A percentile compares a stretch with the other conserved stretches of the same genome.
Evolutionary conservation across 1,140 invertebrate genomes (phyloP).

Genomic region (Trinorchestia longiramus): DNA sequence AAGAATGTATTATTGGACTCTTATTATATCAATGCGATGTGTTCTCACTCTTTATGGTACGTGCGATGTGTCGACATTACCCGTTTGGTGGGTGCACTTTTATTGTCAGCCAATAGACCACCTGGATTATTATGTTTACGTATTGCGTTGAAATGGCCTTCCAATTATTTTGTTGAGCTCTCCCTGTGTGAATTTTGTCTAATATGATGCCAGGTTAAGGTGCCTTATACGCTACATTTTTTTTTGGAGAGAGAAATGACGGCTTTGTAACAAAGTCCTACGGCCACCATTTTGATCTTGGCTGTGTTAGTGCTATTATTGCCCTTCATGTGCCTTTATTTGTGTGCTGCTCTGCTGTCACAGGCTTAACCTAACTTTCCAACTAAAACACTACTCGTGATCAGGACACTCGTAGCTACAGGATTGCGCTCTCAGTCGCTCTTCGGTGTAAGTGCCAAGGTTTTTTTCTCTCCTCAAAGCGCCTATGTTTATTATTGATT

Average conservation of each 20-base stretch:
- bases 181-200: not conserved
- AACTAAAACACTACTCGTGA: not conserved
- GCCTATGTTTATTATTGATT: not conserved
- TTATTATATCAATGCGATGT: not conserved
- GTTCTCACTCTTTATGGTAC: not conserved
- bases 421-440: conserved; percentile 23
- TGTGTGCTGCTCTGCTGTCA: not conserved
- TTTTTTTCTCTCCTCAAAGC: not conserved
- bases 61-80: not conserved
- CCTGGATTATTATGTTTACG: not conserved
- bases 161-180: not conserved
- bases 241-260: not conserved
- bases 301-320: not conserved
- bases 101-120: not conserved
- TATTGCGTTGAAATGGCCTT: not conserved
- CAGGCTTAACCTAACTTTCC: not conserved
- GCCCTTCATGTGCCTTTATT: not conserved
- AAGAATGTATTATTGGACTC: not conserved
- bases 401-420: not conserved
- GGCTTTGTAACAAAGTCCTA: not conserved
- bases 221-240: not conserved
- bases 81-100: not conserved
- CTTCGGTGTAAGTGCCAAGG: conserved; percentile 44
- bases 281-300: not conserved
- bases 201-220: not conserved